Percentiles rank a stretch among this genome's conserved stretches.
Evolutionary conservation across 2,113 vertebrate species (phyloP).

Genomic region (Atherinomorus stipes): DNA sequence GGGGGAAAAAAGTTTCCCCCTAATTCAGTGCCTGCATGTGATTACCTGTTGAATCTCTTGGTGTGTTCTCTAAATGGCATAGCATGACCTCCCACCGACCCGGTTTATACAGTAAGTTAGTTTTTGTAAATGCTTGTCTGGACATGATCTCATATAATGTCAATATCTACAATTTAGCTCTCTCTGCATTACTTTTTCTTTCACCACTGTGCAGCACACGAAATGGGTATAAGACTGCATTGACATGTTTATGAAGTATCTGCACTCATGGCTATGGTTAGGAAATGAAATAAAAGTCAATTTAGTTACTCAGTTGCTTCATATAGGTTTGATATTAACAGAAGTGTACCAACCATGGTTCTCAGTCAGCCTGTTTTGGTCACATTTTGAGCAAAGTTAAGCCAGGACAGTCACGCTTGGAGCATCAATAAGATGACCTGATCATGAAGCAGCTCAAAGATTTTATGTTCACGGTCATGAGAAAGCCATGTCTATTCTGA

Average conservation of each 20-base stretch:
- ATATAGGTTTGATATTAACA: conserved; percentile 12
- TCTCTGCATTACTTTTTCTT: not conserved
- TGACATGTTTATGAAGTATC: conserved; percentile 6
- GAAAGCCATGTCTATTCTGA: conserved; percentile 17
- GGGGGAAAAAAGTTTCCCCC: not conserved
- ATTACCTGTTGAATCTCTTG: conserved; percentile 11
- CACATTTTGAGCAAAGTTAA: not conserved
- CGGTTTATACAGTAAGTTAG: conserved; percentile 9
- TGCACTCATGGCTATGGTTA: not conserved
- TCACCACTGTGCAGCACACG: not conserved
- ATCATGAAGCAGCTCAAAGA: conserved; percentile 1
- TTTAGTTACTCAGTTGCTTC: not conserved
- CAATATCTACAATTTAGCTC: not conserved
- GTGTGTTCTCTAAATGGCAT: not conserved
- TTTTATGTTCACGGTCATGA: not conserved
- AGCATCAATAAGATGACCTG: not conserved
- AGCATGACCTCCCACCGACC: conserved; percentile 38
- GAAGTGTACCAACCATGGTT: not conserved
- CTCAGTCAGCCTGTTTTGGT: not conserved
- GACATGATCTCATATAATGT: conserved; percentile 1
- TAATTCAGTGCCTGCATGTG: not conserved
- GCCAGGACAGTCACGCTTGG: not conserved
- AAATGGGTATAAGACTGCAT: not conserved
- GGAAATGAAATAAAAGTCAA: too few relatives aligned
- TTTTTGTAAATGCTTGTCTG: not conserved